A percentile compares a stretch with the other conserved stretches of the same genome.
These are phyloP conservation scores for Ctenopoma kingsleyae DNA, from an alignment of 2,797 vertebrate species.

Conservation along the genomic window DNA sequence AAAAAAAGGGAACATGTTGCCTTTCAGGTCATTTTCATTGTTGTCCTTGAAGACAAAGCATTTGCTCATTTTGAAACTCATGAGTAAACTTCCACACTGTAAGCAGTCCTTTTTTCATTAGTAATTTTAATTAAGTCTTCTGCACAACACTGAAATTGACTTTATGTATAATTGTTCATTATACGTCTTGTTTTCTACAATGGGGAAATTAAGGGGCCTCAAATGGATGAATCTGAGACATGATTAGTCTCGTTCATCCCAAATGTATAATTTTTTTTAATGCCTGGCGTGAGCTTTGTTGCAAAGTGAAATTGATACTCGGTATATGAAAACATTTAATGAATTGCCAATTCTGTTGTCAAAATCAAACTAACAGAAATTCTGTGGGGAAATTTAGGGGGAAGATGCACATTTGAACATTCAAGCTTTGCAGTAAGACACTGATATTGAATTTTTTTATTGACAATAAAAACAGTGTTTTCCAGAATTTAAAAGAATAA, in stretches of 20 bases:
- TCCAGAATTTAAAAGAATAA: slow-evolving; percentile 33
- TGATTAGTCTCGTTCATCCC: slow-evolving; percentile 88
- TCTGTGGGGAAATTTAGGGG: slow-evolving; percentile 75
- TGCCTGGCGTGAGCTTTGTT: slow-evolving; percentile 79
- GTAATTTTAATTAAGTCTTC: slow-evolving; percentile 89
- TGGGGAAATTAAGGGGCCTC: slow-evolving; percentile 86
- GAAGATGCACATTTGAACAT: slow-evolving; percentile 51
- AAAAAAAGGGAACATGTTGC: slow-evolving; percentile 68
- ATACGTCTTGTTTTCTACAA: slow-evolving; percentile 87
- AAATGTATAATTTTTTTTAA: slow-evolving; percentile 86
- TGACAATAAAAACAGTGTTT: slow-evolving; percentile 51
- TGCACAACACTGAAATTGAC: slow-evolving; percentile 87
- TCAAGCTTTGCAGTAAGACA: slow-evolving; percentile 41
- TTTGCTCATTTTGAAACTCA: slow-evolving; percentile 83
- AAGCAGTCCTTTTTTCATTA: slow-evolving; percentile 86
- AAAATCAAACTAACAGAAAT: slow-evolving; percentile 81
- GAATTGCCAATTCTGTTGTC: slow-evolving; percentile 85
- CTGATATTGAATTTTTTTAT: slow-evolving; percentile 46
- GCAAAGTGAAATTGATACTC: slow-evolving; percentile 85
- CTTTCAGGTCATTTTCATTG: slow-evolving; percentile 85
- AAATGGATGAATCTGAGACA: slow-evolving; percentile 86
- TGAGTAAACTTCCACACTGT: slow-evolving; percentile 81
- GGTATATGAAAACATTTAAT: slow-evolving; percentile 86
- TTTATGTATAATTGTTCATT: slow-evolving; percentile 91
- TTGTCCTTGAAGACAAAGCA: slow-evolving; percentile 73